Evolutionary conservation across 1,140 invertebrate genomes (phyloP).

Genomic region (Pissodes strobi): DNA sequence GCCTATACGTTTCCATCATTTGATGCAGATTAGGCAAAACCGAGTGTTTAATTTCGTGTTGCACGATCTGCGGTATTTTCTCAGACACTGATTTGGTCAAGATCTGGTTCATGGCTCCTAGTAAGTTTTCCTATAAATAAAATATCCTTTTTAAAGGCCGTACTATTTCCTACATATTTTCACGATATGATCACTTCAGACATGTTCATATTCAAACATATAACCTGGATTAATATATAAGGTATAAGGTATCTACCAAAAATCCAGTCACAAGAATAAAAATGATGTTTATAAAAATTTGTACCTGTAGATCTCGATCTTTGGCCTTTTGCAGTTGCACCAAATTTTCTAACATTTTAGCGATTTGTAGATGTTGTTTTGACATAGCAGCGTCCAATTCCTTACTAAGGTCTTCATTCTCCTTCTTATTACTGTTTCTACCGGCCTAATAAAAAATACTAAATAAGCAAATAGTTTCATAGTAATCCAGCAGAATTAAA

Average conservation of each 20-base stretch:
- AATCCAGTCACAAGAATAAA: too few relatives aligned
- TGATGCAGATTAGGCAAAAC: slow-evolving; percentile 61
- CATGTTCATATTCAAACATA: too few relatives aligned
- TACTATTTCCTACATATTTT: too few relatives aligned
- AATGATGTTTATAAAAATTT: too few relatives aligned
- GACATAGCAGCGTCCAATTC: slow-evolving; percentile 49
- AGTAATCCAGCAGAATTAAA: too few relatives aligned
- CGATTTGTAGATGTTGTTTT: slow-evolving; percentile 58
- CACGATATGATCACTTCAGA: too few relatives aligned
- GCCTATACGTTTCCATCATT: slow-evolving; percentile 68
- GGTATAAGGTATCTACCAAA: slow-evolving; percentile 29
- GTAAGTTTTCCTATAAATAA: slow-evolving; percentile 24
- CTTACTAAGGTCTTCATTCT: slow-evolving; percentile 44
- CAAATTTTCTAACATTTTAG: slow-evolving; percentile 51
- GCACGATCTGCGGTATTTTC: slow-evolving; percentile 56
- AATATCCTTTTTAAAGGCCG: too few relatives aligned
- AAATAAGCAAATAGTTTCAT: background rate
- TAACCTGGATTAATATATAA: background rate
- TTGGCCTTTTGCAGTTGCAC: slow-evolving; percentile 46
- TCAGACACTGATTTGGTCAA: slow-evolving; percentile 57
- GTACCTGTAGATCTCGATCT: slow-evolving; percentile 59
- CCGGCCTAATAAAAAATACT: background rate
- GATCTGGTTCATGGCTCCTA: slow-evolving; percentile 36
- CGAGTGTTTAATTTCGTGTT: slow-evolving; percentile 57
- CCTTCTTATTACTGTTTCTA: background rate